Conservation (phyloP, 2,113 vertebrate species). For the Hipposideros armiger region DNA sequence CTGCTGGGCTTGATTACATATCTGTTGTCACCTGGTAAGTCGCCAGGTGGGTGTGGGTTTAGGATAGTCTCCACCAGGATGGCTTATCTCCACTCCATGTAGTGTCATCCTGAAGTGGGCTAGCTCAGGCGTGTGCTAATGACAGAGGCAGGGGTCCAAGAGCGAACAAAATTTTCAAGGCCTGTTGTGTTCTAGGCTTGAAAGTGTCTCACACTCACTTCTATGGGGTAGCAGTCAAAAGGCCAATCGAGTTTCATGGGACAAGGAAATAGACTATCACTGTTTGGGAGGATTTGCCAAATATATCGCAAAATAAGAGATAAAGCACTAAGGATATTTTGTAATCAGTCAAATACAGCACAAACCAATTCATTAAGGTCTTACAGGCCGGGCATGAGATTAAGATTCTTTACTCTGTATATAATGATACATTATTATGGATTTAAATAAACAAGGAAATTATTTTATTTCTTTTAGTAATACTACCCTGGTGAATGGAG, state of each 20-base stretch:
- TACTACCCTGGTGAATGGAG: background rate
- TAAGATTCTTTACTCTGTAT: background rate
- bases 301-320: background rate
- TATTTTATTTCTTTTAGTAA: background rate
- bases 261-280: background rate
- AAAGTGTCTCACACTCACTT: background rate
- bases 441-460: background rate
- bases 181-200: background rate
- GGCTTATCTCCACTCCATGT: background rate
- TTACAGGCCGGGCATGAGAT: background rate
- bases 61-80: background rate
- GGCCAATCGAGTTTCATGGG: background rate
- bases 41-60: background rate
- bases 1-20: background rate
- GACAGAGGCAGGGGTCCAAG: background rate
- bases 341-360: background rate
- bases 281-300: background rate
- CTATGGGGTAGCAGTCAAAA: background rate
- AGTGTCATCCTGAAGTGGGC: background rate
- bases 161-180: background rate
- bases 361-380: background rate
- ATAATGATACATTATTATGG: background rate
- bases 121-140: background rate
- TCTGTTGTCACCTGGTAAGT: background rate
- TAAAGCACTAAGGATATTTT: background rate